These are phyloP conservation scores for Oophaga pumilio DNA, from an alignment of 2,113 vertebrate genomes.

Conservation along the genomic window DNA sequence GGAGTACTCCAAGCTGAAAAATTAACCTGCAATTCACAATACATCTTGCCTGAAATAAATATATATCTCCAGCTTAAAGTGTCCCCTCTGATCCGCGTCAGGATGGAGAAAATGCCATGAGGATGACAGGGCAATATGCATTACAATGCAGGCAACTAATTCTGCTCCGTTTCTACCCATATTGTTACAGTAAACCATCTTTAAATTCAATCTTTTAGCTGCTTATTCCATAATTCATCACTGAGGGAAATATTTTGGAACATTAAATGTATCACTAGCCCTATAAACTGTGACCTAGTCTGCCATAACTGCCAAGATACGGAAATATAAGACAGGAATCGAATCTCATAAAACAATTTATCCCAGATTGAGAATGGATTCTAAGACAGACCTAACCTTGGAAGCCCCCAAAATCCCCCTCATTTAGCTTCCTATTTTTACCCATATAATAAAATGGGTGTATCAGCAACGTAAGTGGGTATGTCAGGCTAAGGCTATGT, in stretches of 20 bases:
- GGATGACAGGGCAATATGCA: background rate
- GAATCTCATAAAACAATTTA: background rate
- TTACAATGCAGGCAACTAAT: conserved; percentile 29
- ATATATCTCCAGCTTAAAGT: conserved; percentile 73
- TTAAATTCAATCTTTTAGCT: conserved; percentile 27
- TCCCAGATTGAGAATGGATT: background rate
- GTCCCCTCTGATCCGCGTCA: conserved; percentile 58
- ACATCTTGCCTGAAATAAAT: conserved; percentile 68
- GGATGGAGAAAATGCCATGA: background rate
- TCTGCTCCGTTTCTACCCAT: conserved; percentile 26
- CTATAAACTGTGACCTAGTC: conserved; percentile 27
- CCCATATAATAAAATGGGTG: no score
- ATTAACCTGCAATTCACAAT: conserved; percentile 61
- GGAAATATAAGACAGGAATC: background rate
- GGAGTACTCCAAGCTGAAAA: background rate
- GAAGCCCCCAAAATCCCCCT: no score
- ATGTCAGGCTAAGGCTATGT: no score
- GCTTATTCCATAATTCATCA: conserved; percentile 50
- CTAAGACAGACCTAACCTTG: background rate
- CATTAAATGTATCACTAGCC: conserved; percentile 27
- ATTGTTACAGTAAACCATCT: conserved; percentile 52
- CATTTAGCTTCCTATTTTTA: no score
- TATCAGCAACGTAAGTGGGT: no score
- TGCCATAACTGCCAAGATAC: conserved; percentile 17
- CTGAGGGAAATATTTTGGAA: conserved; percentile 20